Conservation (phyloP, 2,888 invertebrate species). For the Drosophila anomalata region DNA sequence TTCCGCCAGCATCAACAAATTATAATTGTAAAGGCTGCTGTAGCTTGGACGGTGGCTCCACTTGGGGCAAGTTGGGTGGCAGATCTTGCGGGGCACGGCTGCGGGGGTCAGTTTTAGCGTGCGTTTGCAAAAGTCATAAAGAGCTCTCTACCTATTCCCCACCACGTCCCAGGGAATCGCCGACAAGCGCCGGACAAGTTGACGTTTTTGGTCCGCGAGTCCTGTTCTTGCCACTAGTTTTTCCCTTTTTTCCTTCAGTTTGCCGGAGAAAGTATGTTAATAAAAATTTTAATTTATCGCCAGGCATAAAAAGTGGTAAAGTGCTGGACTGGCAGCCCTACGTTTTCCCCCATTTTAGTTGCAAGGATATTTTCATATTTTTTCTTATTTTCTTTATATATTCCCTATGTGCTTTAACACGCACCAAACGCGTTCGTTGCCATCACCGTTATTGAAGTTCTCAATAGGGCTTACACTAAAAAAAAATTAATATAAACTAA, state of each 20-base stretch:
- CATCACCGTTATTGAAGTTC: conserved; percentile 41
- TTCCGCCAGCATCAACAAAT: conserved; percentile 56
- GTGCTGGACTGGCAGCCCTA: conserved; percentile 41
- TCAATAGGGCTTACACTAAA: conserved; percentile 14
- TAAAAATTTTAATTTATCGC: conserved; percentile 71
- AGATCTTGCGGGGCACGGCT: not conserved
- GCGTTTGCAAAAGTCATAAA: conserved; percentile 51
- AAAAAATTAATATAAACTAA: not conserved
- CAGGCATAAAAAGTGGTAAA: conserved; percentile 58
- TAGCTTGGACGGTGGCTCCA: not conserved
- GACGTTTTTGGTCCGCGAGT: conserved; percentile 31
- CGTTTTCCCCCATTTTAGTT: conserved; percentile 32
- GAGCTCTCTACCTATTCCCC: conserved; percentile 18
- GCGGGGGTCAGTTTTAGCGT: conserved; percentile 49
- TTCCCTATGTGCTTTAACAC: conserved; percentile 60
- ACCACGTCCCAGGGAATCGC: conserved; percentile 7
- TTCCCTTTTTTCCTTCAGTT: not conserved
- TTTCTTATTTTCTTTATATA: conserved; percentile 9
- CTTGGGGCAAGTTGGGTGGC: not conserved
- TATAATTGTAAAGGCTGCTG: conserved; percentile 58
- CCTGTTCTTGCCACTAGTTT: conserved; percentile 8
- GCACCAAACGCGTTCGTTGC: conserved; percentile 72
- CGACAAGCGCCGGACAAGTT: conserved; percentile 51
- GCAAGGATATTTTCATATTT: conserved; percentile 52
- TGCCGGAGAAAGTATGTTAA: conserved; percentile 63